phyloP scores from a whole-genome alignment of 2,888 invertebrate genomes.

The Brachyptera risi region DNA sequence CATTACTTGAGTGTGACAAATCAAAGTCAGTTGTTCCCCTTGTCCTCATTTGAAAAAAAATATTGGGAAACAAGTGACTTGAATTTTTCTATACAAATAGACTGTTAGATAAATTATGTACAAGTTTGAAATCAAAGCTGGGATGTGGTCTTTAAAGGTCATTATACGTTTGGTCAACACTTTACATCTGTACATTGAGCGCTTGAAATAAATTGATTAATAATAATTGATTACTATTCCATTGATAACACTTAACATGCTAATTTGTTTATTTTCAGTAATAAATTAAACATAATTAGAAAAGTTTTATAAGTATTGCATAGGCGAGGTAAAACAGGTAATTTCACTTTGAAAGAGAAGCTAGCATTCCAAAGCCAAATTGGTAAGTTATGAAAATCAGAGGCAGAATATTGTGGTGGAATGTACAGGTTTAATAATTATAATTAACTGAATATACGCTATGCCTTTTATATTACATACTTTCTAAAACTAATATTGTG shows the following conservation, averaged over 20 bases:
- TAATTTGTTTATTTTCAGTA: conserved; percentile 23
- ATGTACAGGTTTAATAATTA: conserved; percentile 21
- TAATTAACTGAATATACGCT: neutral
- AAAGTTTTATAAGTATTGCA: conserved; percentile 29
- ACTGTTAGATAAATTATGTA: conserved; percentile 31
- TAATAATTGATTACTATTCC: conserved; percentile 17
- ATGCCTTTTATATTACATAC: neutral
- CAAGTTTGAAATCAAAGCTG: conserved; percentile 25
- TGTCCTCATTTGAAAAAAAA: conserved; percentile 25
- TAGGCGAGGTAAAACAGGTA: conserved; percentile 31
- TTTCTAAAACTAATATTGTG: neutral
- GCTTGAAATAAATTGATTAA: conserved; percentile 30
- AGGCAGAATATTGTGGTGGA: conserved; percentile 24
- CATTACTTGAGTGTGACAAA: conserved; percentile 17
- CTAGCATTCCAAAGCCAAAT: conserved; percentile 25
- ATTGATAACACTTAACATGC: conserved; percentile 31
- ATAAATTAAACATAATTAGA: conserved; percentile 24
- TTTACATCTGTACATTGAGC: conserved; percentile 35
- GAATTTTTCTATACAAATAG: no score
- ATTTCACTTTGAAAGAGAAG: conserved; percentile 26
- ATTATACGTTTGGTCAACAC: conserved; percentile 30
- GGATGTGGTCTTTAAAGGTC: conserved; percentile 4
- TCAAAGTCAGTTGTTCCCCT: conserved; percentile 21
- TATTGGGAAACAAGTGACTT: conserved; percentile 1
- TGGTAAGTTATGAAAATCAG: conserved; percentile 19